Percentiles rank a stretch among this genome's conserved stretches.
Evolutionary conservation across 2,113 vertebrate genomes (phyloP).

Genomic region (Apeltes quadracus): DNA sequence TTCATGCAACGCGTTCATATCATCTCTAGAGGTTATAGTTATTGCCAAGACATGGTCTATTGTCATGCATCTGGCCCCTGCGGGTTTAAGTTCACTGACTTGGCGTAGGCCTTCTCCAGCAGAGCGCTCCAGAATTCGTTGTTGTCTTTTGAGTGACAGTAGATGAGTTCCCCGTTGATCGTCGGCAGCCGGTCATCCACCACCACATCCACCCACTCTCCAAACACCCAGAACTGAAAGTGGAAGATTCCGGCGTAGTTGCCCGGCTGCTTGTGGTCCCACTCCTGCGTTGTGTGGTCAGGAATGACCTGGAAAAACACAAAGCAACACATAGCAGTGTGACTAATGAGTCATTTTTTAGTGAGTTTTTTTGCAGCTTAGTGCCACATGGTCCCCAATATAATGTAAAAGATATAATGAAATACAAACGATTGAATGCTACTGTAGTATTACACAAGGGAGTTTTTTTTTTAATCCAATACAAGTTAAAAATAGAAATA

Average conservation of each 20-base stretch:
- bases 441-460: not conserved
- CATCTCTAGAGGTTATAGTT: not conserved
- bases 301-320: constrained; percentile 85
- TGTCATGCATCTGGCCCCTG: not conserved
- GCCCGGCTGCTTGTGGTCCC: constrained; percentile 84
- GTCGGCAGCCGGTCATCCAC: constrained; percentile 93
- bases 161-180: constrained; percentile 84
- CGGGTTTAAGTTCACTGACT: constrained; percentile 77
- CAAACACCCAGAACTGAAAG: constrained; percentile 94
- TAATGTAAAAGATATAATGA: not conserved
- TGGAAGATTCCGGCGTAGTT: constrained; percentile 91
- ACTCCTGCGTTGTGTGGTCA: constrained; percentile 88
- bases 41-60: not conserved
- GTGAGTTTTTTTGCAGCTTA: not conserved
- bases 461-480: too few species aligned
- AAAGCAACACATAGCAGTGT: not conserved
- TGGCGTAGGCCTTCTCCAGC: constrained; percentile 94
- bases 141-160: constrained; percentile 87
- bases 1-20: not conserved
- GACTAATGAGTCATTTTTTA: not conserved
- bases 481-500: not conserved
- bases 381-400: not conserved
- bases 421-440: not conserved
- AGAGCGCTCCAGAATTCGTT: constrained; percentile 95
- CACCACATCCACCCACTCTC: constrained; percentile 92